Evolutionary conservation across 2,797 vertebrate genomes (phyloP).

Genomic region (Delichon dasypus): DNA sequence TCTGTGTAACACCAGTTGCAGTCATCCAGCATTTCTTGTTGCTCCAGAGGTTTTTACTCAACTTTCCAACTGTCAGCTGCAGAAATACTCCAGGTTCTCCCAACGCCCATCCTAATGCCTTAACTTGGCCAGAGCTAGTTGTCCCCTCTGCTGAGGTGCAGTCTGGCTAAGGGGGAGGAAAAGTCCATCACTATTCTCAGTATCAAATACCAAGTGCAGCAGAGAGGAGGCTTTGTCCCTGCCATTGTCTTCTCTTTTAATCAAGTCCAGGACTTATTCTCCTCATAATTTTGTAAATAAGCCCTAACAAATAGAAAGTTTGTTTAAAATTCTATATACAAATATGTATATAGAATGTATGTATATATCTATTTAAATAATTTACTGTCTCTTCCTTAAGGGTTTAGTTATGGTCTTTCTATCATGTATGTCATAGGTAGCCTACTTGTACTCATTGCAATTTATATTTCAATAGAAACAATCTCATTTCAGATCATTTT

Average conservation of each 20-base stretch:
- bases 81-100: neutral
- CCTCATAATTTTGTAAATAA: neutral
- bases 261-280: neutral
- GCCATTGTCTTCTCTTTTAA: neutral
- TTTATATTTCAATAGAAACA: neutral
- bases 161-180: neutral
- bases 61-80: neutral
- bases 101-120: neutral
- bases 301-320: neutral
- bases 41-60: neutral
- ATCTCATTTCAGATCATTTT: neutral
- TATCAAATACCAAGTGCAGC: neutral
- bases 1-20: neutral
- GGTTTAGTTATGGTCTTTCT: neutral
- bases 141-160: neutral
- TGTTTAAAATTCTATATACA: neutral
- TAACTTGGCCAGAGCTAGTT: neutral
- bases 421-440: neutral
- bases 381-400: neutral
- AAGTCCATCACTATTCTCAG: neutral
- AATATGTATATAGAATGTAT: neutral
- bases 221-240: neutral
- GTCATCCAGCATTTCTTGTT: neutral
- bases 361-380: neutral
- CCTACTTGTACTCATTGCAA: neutral